Evolutionary conservation across 2,113 vertebrate species (phyloP), one percentile per base, ranked within the genome.

Genomic region (Oreotrochilus melanogaster): DNA sequence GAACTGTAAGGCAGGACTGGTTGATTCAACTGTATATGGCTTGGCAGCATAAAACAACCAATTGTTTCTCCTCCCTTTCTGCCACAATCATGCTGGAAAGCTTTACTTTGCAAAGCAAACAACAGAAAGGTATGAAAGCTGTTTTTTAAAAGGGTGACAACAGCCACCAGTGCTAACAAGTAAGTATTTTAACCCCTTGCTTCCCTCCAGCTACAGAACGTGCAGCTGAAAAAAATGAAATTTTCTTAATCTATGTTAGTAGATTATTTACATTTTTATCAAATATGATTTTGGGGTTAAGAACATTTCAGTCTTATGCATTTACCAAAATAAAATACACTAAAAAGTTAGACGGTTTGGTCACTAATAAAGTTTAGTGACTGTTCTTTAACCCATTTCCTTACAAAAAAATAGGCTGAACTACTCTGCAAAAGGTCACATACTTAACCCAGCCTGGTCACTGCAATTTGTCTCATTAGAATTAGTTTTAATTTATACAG

Each of bases 391-490:
- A 58, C 18, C 11, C 18, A 15, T 66, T 83, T 78, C 81, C 61
- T 69, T 78, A 42, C 71, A 66, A 60, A 73, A 47, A 89, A 57
- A 12, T 11, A 88, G 70, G 33, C 73, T 48, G 50, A 78, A 25
- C 30, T 48, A 13, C 56, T 70, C 31, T 47, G 24, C 30, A 31
- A 53, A 83, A 84, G 85, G 85, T 92, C 90, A 78, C 24, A 35
- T 39, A 65, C 18, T 89, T 53, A 47, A 88, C 69, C 78, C 39
- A 76, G 43, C 54, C 48, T 33, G 37, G 67, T 86, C 88, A 83
- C 67, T 86, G 82, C 85, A 95, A 96, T 93, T 95, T 96, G 94
- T 93, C 82, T 93, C 39, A 56, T 94, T 72, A 94, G 56, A 95
- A 91, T 66, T 88, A 78, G 23, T 43, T 88, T 80, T 94, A 88